Percentiles rank a stretch among this genome's conserved stretches.
Evolutionary conservation across 2,888 invertebrate genomes (phyloP).

Genomic region (Trachelus iudaicus): DNA sequence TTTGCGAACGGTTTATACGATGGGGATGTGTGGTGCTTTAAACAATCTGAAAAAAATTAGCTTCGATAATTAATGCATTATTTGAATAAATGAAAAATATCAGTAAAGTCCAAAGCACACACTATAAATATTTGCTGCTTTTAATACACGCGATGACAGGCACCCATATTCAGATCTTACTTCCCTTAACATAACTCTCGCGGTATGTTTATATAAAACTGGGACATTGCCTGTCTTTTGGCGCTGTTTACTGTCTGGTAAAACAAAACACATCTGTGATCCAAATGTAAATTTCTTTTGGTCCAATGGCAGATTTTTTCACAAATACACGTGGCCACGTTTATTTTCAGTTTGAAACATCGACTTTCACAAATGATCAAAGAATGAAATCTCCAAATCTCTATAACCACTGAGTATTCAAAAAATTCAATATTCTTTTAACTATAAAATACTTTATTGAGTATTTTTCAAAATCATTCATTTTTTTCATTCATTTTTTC

Average conservation of each 20-base stretch:
- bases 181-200: background rate
- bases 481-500: background rate
- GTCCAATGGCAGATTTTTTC: constrained; percentile 7
- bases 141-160: constrained; percentile 18
- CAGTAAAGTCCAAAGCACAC: constrained; percentile 9
- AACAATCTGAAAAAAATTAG: background rate
- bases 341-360: background rate
- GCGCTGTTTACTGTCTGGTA: background rate
- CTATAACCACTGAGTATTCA: background rate
- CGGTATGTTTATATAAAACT: background rate
- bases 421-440: background rate
- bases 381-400: background rate
- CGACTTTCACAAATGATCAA: background rate
- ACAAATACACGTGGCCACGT: background rate
- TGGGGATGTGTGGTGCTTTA: background rate
- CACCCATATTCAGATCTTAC: constrained; percentile 17
- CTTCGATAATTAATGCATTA: constrained; percentile 6
- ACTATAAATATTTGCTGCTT: constrained; percentile 16
- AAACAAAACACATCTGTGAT: constrained; percentile 14
- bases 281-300: constrained; percentile 13
- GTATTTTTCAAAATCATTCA: background rate
- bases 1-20: background rate
- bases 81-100: constrained; percentile 5
- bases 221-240: background rate
- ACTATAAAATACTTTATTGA: background rate